Conservation (phyloP, 2,113 vertebrate species). For the Ciconia boyciana region DNA sequence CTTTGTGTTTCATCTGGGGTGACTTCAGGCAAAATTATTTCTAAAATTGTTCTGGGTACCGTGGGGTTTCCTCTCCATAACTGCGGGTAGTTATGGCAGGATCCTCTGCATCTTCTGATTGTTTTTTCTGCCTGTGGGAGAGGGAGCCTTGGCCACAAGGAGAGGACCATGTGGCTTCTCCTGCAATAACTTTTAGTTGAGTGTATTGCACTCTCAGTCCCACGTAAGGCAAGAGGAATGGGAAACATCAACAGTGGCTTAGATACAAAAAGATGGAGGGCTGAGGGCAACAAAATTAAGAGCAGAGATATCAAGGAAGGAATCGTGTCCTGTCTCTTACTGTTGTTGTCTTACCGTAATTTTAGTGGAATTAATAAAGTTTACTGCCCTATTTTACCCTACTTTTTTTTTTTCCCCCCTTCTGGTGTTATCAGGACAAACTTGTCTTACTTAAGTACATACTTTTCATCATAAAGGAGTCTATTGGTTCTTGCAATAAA, state of each 20-base stretch:
- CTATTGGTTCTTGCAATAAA: not conserved
- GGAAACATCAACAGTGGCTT: not conserved
- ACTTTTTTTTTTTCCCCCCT: not conserved
- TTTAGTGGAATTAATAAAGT: not conserved
- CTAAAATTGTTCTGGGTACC: not conserved
- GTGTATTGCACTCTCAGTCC: not conserved
- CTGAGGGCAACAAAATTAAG: not conserved
- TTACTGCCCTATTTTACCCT: not conserved
- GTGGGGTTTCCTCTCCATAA: not conserved
- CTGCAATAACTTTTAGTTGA: not conserved
- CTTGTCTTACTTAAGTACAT: not conserved
- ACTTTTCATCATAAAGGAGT: not conserved
- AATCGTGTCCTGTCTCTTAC: not conserved
- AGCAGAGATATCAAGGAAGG: not conserved
- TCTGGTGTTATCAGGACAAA: not conserved
- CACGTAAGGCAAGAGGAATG: not conserved
- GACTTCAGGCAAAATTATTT: not conserved
- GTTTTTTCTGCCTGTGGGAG: not conserved
- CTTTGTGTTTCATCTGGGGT: not conserved
- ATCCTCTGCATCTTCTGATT: not conserved
- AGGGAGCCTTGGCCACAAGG: not conserved
- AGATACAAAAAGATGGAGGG: not conserved
- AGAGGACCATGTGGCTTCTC: not conserved
- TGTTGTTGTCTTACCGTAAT: not conserved
- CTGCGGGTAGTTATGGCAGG: rapidly evolving